A percentile compares a stretch with the other conserved stretches of the same genome.
Evolutionary conservation across 1,140 invertebrate genomes (phyloP).

Genomic region (Anagrus nilaparvatae): DNA sequence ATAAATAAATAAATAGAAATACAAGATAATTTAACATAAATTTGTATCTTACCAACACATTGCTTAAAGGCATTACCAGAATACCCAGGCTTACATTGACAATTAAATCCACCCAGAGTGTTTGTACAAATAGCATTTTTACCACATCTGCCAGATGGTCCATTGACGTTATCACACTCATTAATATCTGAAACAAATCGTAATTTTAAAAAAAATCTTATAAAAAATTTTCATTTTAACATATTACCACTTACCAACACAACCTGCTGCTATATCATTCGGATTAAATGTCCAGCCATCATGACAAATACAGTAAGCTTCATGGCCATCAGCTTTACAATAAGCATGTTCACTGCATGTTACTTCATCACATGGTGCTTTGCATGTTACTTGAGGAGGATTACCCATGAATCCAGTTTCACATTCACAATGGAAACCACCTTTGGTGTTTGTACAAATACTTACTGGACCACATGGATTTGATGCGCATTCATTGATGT

Average conservation of each 20-base stretch:
- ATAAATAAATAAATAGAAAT: neutral
- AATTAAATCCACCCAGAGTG: slow-evolving; percentile 64
- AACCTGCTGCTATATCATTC: slow-evolving; percentile 75
- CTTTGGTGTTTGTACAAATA: slow-evolving; percentile 72
- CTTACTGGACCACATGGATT: slow-evolving; percentile 73
- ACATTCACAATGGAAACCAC: slow-evolving; percentile 81
- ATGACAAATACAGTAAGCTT: slow-evolving; percentile 87
- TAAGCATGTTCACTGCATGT: slow-evolving; percentile 79
- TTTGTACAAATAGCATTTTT: slow-evolving; percentile 77
- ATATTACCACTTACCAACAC: slow-evolving; percentile 50
- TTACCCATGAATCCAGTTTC: slow-evolving; percentile 73
- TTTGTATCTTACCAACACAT: slow-evolving; percentile 49
- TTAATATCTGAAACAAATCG: slow-evolving; percentile 62
- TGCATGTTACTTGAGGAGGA: slow-evolving; percentile 68
- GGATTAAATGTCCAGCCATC: slow-evolving; percentile 90
- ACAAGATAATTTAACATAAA: too few species aligned
- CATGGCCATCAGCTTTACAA: slow-evolving; percentile 78
- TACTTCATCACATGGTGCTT: slow-evolving; percentile 85
- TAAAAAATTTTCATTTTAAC: neutral
- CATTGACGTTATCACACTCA: slow-evolving; percentile 75
- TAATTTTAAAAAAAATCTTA: neutral
- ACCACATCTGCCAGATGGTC: slow-evolving; percentile 72
- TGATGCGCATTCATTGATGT: slow-evolving; percentile 71
- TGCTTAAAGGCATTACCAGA: slow-evolving; percentile 67
- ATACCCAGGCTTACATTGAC: slow-evolving; percentile 67